These are phyloP conservation scores for Podarcis cretensis DNA, from an alignment of 2,113 vertebrate genomes.

Conservation along the genomic window DNA sequence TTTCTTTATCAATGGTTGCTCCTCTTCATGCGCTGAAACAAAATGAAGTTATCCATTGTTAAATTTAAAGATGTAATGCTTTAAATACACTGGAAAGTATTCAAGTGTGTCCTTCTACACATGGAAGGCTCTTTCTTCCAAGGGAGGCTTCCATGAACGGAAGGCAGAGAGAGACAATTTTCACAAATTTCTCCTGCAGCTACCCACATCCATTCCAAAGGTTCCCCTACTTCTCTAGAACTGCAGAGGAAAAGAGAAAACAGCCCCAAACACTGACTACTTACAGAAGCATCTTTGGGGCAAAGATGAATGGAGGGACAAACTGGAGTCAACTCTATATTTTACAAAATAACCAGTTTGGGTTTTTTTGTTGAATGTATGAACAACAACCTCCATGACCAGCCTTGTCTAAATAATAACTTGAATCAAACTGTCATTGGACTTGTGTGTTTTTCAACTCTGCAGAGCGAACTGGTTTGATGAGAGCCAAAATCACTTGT, in stretches of 20 bases:
- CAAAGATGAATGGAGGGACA: background rate
- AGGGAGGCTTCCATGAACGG: background rate
- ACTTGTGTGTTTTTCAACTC: background rate
- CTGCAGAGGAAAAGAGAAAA: background rate
- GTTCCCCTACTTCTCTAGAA: background rate
- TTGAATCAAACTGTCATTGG: background rate
- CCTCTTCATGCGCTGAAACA: constrained; percentile 69
- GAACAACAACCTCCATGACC: background rate
- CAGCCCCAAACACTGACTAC: background rate
- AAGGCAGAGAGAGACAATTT: background rate
- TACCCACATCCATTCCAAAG: background rate
- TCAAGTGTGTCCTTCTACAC: background rate
- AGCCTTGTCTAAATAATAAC: background rate
- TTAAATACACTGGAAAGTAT: background rate
- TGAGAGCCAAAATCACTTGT: background rate
- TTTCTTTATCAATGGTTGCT: constrained; percentile 22
- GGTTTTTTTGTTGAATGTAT: background rate
- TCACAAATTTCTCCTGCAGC: background rate
- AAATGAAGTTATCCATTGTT: constrained; percentile 25
- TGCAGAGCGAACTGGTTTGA: background rate
- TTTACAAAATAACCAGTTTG: background rate
- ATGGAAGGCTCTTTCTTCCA: background rate
- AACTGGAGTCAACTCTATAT: background rate
- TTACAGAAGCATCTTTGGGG: background rate
- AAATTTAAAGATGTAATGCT: background rate